Evolutionary conservation across 2,113 vertebrate genomes (phyloP).

Genomic region (Ranitomeya variabilis): DNA sequence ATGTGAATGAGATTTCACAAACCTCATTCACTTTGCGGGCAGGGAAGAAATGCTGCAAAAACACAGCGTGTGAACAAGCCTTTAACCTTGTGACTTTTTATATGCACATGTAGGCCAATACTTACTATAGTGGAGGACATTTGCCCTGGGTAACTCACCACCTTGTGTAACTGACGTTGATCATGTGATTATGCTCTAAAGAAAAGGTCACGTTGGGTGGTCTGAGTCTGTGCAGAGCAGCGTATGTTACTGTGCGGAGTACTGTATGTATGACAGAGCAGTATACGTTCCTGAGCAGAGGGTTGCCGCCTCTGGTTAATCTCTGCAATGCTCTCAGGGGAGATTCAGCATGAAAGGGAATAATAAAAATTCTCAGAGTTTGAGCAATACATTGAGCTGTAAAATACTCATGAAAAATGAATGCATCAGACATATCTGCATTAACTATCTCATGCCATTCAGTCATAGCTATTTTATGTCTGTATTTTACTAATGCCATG

Average conservation of each 20-base stretch:
- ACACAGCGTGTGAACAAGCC: too few species aligned
- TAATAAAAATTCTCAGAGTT: constrained; percentile 46
- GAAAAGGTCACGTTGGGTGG: not conserved
- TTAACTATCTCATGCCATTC: constrained; percentile 35
- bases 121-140: not conserved
- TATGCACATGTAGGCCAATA: not conserved
- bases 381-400: constrained; percentile 45
- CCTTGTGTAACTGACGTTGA: not conserved
- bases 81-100: not conserved
- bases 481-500: not conserved
- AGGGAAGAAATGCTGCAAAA: too few species aligned
- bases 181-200: not conserved
- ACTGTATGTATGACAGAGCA: constrained; percentile 12
- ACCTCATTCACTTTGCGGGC: too few species aligned
- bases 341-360: constrained; percentile 51
- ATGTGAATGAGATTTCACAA: too few species aligned
- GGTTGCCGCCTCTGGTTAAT: constrained; percentile 43
- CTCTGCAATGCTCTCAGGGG: constrained; percentile 22
- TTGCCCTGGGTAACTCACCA: not conserved
- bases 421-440: constrained; percentile 17
- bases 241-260: not conserved
- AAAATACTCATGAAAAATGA: constrained; percentile 54
- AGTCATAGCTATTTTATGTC: not conserved
- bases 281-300: constrained; percentile 26
- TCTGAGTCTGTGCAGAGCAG: not conserved